These are phyloP conservation scores for Drosophila repleta DNA, from an alignment of 1,140 invertebrate genomes.

Conservation along the genomic window DNA sequence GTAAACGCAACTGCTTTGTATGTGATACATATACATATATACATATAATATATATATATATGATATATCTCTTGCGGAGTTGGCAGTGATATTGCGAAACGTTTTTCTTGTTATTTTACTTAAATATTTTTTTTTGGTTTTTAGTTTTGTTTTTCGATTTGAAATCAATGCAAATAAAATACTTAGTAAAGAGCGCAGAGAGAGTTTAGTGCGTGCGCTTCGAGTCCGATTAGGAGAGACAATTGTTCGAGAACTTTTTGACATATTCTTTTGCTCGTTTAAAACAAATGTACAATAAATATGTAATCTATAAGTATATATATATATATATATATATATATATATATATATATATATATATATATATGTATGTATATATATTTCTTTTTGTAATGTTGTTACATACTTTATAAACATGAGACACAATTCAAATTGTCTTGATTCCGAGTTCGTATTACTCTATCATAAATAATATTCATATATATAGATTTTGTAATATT, in stretches of 20 bases:
- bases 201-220: slow-evolving; percentile 31
- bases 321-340: too few species aligned
- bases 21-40: slow-evolving; percentile 32
- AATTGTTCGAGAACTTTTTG: slow-evolving; percentile 19
- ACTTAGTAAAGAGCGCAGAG: slow-evolving; percentile 33
- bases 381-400: not conserved
- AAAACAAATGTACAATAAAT: slow-evolving; percentile 49
- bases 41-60: slow-evolving; percentile 28
- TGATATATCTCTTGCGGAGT: slow-evolving; percentile 68
- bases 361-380: too few species aligned
- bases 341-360: too few species aligned
- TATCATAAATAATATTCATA: slow-evolving; percentile 23
- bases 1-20: slow-evolving; percentile 48
- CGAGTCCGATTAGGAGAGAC: slow-evolving; percentile 14
- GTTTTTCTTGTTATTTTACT: slow-evolving; percentile 39
- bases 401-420: slow-evolving; percentile 29
- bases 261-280: slow-evolving; percentile 19
- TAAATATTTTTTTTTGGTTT: slow-evolving; percentile 19
- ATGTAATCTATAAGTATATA: slow-evolving; percentile 23
- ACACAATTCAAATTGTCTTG: slow-evolving; percentile 50
- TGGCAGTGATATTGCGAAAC: slow-evolving; percentile 80
- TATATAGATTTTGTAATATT: slow-evolving; percentile 11
- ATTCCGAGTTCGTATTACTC: slow-evolving; percentile 38
- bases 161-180: slow-evolving; percentile 45
- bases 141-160: slow-evolving; percentile 23